Evolutionary conservation across 2,797 vertebrate species (phyloP).

Genomic region (Okamejei kenojei): DNA sequence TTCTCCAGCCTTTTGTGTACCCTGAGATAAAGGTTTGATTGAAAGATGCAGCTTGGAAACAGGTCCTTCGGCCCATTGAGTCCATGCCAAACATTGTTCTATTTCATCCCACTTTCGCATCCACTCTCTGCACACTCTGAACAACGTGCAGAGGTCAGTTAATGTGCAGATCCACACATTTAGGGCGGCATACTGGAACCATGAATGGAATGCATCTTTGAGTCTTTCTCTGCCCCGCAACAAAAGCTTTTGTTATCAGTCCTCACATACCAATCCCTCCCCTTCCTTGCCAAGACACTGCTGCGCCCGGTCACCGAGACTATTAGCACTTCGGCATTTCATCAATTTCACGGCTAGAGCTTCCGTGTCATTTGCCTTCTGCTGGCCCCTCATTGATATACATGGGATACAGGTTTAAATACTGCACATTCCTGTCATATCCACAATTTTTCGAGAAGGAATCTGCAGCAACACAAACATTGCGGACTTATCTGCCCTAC

Average conservation of each 20-base stretch:
- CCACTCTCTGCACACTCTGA: too few species aligned
- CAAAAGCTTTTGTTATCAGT: conserved; percentile 64
- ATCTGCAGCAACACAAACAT: conserved; percentile 52
- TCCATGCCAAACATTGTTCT: too few species aligned
- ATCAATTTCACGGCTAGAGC: conserved; percentile 58
- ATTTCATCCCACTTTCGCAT: too few species aligned
- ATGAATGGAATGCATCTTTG: conserved; percentile 59
- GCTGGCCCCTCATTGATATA: conserved; percentile 56
- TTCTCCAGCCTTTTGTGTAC: too few species aligned
- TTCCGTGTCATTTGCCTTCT: conserved; percentile 63
- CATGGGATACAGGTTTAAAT: conserved; percentile 50
- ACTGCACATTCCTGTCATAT: conserved; percentile 62
- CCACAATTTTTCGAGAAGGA: conserved; percentile 53
- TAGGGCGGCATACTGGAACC: conserved; percentile 4
- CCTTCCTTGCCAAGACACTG: conserved; percentile 60
- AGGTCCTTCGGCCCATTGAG: too few species aligned
- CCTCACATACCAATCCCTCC: conserved; percentile 68
- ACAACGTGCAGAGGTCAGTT: too few species aligned
- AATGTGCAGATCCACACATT: too few species aligned
- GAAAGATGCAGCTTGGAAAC: too few species aligned
- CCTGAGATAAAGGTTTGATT: too few species aligned
- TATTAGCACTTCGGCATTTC: conserved; percentile 58
- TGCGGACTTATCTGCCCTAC: conserved; percentile 47
- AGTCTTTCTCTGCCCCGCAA: conserved; percentile 50
- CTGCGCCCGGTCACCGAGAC: conserved; percentile 49